These are phyloP conservation scores for Mastacembelus armatus DNA, from an alignment of 2,797 vertebrate species.

Conservation along the genomic window DNA sequence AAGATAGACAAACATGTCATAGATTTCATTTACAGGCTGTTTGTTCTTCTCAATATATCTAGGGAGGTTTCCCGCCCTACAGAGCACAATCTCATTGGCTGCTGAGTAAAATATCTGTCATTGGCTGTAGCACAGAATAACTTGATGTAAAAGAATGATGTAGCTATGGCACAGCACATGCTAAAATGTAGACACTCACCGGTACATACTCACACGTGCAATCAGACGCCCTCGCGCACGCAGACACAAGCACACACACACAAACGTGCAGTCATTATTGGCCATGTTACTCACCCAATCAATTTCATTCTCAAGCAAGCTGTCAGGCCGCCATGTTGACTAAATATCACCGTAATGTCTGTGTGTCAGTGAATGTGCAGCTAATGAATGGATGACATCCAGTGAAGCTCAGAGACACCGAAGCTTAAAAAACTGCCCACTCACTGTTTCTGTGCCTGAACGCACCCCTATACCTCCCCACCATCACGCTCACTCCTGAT, in stretches of 20 bases:
- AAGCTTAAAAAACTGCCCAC: constrained; percentile 61
- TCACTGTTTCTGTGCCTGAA: constrained; percentile 48
- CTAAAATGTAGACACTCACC: constrained; percentile 71
- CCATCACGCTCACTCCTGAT: constrained; percentile 19
- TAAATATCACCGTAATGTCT: constrained; percentile 81
- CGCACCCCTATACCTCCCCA: constrained; percentile 15
- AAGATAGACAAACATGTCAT: constrained; percentile 84
- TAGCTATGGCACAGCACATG: constrained; percentile 80
- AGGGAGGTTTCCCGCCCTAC: constrained; percentile 64
- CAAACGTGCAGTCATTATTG: constrained; percentile 65
- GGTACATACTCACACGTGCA: constrained; percentile 34
- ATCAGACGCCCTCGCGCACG: constrained; percentile 17
- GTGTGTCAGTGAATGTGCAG: constrained; percentile 72
- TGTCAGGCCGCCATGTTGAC: constrained; percentile 75
- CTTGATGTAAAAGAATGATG: constrained; percentile 70
- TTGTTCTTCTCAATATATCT: constrained; percentile 74
- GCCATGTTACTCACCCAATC: constrained; percentile 72
- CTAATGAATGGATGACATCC: constrained; percentile 78
- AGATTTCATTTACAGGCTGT: constrained; percentile 83
- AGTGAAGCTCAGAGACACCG: constrained; percentile 66
- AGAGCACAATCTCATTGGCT: constrained; percentile 80
- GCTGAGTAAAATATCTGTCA: constrained; percentile 77
- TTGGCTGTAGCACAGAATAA: constrained; percentile 78
- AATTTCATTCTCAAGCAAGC: constrained; percentile 76
- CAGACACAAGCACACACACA: constrained; percentile 31